These are phyloP conservation scores for Malurus leucopterus DNA, from an alignment of 2,797 vertebrate species.

Conservation along the genomic window DNA sequence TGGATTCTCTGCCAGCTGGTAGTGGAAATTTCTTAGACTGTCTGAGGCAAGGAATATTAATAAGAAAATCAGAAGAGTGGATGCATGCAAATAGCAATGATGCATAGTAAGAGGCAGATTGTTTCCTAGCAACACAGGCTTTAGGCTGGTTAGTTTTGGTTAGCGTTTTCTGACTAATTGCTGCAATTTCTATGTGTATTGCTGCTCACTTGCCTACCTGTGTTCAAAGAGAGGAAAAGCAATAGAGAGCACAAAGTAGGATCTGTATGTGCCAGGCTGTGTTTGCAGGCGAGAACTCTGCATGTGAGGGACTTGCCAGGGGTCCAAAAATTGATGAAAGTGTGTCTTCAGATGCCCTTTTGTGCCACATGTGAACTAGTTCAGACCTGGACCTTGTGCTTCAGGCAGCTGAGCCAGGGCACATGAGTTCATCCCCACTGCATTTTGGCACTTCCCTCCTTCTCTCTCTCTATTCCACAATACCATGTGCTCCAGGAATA, in stretches of 20 bases:
- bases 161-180: slow-evolving; percentile 34
- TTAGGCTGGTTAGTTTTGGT: slow-evolving; percentile 24
- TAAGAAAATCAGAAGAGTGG: neutral
- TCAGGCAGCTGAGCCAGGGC: neutral
- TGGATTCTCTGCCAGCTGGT: neutral
- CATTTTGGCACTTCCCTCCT: neutral
- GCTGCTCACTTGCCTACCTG: neutral
- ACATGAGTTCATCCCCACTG: neutral
- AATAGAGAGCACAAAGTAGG: neutral
- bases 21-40: neutral
- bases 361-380: neutral
- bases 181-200: neutral
- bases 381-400: neutral
- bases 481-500: neutral
- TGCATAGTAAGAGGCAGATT: neutral
- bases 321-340: neutral
- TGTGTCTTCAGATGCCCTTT: neutral
- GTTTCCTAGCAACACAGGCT: slow-evolving; percentile 55
- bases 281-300: neutral
- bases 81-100: neutral
- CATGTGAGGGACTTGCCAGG: neutral
- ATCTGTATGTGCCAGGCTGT: neutral
- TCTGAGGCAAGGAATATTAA: slow-evolving; percentile 20
- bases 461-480: neutral
- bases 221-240: neutral